Evolutionary conservation across 53 echinoderm and acorn worm species (phyloP), one percentile per base, ranked within the genome.

Genomic region (Zoroaster sp.): DNA sequence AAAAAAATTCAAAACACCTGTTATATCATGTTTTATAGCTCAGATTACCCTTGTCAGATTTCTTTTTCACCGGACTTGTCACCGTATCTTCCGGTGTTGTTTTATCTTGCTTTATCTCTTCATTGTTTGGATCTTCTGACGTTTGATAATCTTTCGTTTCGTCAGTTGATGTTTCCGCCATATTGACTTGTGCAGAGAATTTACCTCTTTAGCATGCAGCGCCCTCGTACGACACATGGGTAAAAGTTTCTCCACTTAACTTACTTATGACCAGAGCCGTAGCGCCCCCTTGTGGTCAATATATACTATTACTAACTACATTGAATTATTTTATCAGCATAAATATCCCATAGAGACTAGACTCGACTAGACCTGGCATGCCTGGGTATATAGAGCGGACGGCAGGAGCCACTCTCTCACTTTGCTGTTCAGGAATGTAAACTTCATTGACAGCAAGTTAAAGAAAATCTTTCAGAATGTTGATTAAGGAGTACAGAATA

Each of bases 401-500:
- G 21, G 21, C 53, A n/a, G n/a, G n/a, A n/a, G n/a, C n/a, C n/a
- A n/a, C 49, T 10, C 14, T 47, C 14, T 14, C 49, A 10, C 49
- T 47, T 10, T 10, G 49, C 49, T 47, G 49, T 47, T 8, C 49
- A 47, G 14, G 49, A 14, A 47, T 10, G 8, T 47, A 35, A 32
- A n/a, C 71, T 37, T 59, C 11, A 28, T 59, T 25, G 63, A 23
- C 37, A 47, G 74, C 45, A 40, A 86, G 35, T 51, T 15, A 5
- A 14, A n/a, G n/a, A n/a, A 40, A 37, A 35, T 39, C 10, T 1
- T 51, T 33, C 80, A 94, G 54, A n/a, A 97, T 97, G 97, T 85
- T 97, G 73, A 90, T 91, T 31, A 97, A 97, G 92, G 97, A 97
- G 87, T 97, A 97, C 55, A 94, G 97, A 69, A 91, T 97, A 78